Evolutionary conservation across 2,888 invertebrate species (phyloP), one percentile per base, ranked within the genome.

Genomic region (Ennomos fuscantarius): DNA sequence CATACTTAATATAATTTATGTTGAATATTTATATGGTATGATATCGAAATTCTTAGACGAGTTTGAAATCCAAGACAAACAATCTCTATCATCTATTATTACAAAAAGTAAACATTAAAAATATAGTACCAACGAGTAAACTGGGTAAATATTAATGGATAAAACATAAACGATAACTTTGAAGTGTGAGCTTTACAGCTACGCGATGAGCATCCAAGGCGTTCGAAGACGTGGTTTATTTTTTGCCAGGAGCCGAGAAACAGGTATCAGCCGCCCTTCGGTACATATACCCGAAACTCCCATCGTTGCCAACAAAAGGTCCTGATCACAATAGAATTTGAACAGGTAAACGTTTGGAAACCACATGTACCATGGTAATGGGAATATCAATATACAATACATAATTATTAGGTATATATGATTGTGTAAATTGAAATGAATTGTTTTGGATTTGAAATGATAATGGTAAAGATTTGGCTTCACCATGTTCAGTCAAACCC

Each of bases 211-310:
- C 68, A 68, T 60, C 65, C 62, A 52, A 65, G 65, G 65, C 62
- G 65, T 42, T 50, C 49, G 48, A 46, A 37, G 54, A 57, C 46
- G 54, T 63, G 53, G 55, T 66, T 24, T n/a, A 37, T 70, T 77
- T 78, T 78, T 77, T 76, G 70, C 69, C 73, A 62, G 62, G 62
- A 61, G 62, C 55, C 60, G 60, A 61, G 66, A 63, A 69, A 70
- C 76, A 78, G 78, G 78, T 78, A 75, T 66, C 62, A 51, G 59
- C 39, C 70, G 65, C 65, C 68, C 68, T 57, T 51, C 65, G 68
- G 55, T 55, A 45, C 57, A 53, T 59, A 52, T 24, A 54, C 46
- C 52, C 62, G 43, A 62, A 49, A 39, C 47, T 42, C 50, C 61
- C 60, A 60, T 51, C 62, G 52, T 34, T 12, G 47, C 56, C 47